Conservation (phyloP, 2,888 invertebrate species). For the Cybosia mesomella region DNA sequence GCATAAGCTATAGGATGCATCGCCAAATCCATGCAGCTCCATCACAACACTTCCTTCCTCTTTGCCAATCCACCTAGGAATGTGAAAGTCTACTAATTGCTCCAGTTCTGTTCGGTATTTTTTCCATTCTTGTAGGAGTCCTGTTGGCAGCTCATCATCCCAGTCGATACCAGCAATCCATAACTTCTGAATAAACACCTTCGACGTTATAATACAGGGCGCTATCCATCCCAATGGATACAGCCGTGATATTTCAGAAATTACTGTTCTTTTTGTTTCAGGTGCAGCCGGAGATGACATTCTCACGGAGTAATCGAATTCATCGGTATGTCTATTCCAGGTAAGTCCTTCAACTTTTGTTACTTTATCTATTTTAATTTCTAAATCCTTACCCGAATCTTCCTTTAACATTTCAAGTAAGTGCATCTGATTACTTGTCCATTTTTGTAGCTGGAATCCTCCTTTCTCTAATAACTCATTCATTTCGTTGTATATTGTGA, state of each 20-base stretch:
- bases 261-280: not conserved
- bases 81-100: not conserved
- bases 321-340: not conserved
- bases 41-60: not conserved
- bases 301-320: not conserved
- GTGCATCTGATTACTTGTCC: slow-evolving; percentile 30
- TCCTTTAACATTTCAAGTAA: not conserved
- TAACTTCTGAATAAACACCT: not conserved
- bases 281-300: not conserved
- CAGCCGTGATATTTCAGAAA: not conserved
- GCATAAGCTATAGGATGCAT: not conserved
- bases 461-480: slow-evolving; percentile 31
- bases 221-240: not conserved
- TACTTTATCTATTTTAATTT: not conserved
- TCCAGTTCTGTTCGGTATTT: not conserved
- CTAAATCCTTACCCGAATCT: not conserved
- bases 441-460: slow-evolving; percentile 43
- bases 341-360: slow-evolving; percentile 2
- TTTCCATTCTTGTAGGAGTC: not conserved
- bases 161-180: slow-evolving; percentile 6
- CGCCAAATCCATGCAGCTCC: not conserved
- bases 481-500: slow-evolving; percentile 19
- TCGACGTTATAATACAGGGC: not conserved
- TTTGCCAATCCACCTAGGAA: slow-evolving; percentile 6
- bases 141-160: not conserved